Percentiles rank a stretch among this genome's conserved stretches.
phyloP scores from a whole-genome alignment of 2,113 vertebrate genomes.

The Corythaeola cristata region DNA sequence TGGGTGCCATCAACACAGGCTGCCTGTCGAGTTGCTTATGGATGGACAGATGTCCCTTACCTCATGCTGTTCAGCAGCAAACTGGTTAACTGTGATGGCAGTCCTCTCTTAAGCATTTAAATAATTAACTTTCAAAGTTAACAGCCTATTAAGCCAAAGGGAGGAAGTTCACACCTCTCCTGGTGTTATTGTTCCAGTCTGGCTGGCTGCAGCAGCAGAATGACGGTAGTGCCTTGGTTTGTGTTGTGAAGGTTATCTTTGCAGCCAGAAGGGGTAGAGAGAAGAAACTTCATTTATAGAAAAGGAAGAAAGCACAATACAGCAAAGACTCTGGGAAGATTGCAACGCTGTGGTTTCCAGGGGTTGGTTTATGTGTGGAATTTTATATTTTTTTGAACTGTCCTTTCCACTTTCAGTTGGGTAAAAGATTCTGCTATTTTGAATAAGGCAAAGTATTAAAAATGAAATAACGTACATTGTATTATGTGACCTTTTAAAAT shows the following conservation, averaged over 20 bases:
- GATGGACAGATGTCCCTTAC: neutral
- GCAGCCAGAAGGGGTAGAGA: constrained; percentile 26
- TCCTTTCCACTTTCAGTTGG: neutral
- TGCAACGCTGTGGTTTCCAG: neutral
- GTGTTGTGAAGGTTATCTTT: constrained; percentile 59
- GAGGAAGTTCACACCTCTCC: constrained; percentile 65
- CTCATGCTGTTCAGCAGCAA: neutral
- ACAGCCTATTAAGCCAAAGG: constrained; percentile 48
- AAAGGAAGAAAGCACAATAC: constrained; percentile 55
- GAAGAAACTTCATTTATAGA: constrained; percentile 29
- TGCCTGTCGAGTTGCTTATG: neutral
- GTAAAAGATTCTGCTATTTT: neutral
- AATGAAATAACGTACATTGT: neutral
- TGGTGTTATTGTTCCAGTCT: constrained; percentile 47
- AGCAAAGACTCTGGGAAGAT: constrained; percentile 50
- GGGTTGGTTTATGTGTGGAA: neutral
- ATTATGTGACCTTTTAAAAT: neutral
- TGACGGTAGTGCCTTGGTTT: constrained; percentile 28
- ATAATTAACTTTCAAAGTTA: constrained; percentile 40
- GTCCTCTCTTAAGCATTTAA: neutral
- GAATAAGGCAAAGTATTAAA: neutral
- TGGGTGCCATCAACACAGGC: neutral
- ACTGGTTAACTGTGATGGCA: neutral
- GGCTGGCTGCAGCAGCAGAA: constrained; percentile 9
- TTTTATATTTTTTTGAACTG: neutral